Evolutionary conservation across 2,113 vertebrate genomes (phyloP).

Genomic region (Solenodon paradoxus): DNA sequence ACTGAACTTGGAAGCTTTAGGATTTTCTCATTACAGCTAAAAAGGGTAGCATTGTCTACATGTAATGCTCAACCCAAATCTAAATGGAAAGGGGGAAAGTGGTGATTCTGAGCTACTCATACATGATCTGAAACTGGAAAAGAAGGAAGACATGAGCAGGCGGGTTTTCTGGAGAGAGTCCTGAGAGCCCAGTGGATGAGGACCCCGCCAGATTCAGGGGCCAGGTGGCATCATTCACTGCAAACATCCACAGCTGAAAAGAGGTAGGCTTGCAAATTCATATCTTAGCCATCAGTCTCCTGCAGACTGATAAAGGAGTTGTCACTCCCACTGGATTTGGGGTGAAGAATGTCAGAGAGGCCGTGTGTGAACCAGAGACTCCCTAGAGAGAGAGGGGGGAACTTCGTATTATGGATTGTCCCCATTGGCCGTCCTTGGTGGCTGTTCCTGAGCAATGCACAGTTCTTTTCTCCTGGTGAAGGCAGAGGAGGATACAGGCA

Average conservation of each 20-base stretch:
- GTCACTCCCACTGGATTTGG: not conserved
- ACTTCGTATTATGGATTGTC: rapidly evolving
- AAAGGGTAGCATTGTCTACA: not conserved
- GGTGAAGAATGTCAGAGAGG: not conserved
- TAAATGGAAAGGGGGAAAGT: not conserved
- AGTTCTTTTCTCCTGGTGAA: not conserved
- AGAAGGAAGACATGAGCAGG: too few species aligned
- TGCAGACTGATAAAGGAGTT: not conserved
- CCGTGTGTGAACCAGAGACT: not conserved
- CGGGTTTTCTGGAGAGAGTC: not conserved
- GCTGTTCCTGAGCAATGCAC: not conserved
- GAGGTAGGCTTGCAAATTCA: not conserved
- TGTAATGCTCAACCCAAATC: not conserved
- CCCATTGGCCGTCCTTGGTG: not conserved
- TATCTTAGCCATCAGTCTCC: not conserved
- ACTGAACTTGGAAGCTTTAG: not conserved
- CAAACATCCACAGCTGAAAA: not conserved
- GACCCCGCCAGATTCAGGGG: not conserved
- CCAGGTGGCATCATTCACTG: not conserved
- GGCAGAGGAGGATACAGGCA: not conserved
- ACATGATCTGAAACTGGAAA: not conserved
- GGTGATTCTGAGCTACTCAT: not conserved
- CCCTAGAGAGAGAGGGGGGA: not conserved
- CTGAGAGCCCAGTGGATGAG: too few species aligned
- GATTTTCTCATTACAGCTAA: not conserved